Evolutionary conservation across 2,797 vertebrate genomes (phyloP), one percentile per base, ranked within the genome.

Genomic region (Paguma larvata): DNA sequence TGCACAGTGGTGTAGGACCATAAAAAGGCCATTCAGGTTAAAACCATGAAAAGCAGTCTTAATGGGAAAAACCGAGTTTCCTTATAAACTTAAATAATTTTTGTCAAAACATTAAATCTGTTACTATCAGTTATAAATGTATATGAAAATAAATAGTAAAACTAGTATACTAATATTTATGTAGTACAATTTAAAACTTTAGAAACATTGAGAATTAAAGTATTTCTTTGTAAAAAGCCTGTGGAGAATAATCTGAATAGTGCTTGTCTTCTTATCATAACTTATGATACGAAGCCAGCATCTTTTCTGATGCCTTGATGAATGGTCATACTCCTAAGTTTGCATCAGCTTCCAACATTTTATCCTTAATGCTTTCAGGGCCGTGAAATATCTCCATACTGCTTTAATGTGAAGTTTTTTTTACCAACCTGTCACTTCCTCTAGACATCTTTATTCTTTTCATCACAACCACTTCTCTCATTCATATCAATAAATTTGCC

Each of bases 141-240:
- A 63, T 82, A 48, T 75, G 46, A 34, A 77, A 51, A 34, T 87
- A 89, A 90, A 75, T 13, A 67, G 5, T 70, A 88, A 79, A 95
- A 72, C 18, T 89, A 85, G 5, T 84, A 48, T 4, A 46, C 34
- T 95, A 67, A 78, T 88, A 73, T 82, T 93, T 92, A 90, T 63
- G 13, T 27, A 72, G 30, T 83, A 79, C 2, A 85, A 10, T 90
- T 87, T 95, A 59, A 78, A 80, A 70, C 30, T 87, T 89, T 82
- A 32, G 44, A 85, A 96, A 83, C 56, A 53, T 53, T 92, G 75
- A 63, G 68, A 95, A 91, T 73, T 92, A 46, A 68, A 89, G 7
- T 62, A 7, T 68, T 88, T 79, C 27, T 89, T 96, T 82, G 48
- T 75, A 95, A 82, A 87, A 95, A 84, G 23, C 8, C n/a, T 62